Base-by-base conservation (phyloP, 2,797 vertebrate genomes). In the Pelobates cultripes region DNA sequence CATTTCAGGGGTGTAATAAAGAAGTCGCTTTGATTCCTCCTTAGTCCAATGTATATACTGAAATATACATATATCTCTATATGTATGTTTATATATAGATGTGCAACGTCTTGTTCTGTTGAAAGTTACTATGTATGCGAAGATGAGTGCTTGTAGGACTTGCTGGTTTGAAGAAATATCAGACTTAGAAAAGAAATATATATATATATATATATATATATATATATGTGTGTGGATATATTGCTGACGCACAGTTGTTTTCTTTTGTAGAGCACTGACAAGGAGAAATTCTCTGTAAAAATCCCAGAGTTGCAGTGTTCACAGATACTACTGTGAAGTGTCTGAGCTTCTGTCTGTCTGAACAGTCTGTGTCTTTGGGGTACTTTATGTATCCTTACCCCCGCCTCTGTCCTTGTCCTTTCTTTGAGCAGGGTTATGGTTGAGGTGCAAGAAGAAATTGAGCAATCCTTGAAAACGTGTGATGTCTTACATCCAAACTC, bases 391-490 rank as follows among this genome's bases (percentile, higher is more conserved):
- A 84, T 80, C 73, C 73, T 79, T 73, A n/a, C 73, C 77, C 77
- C 82, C 82, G 42, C 82, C 82, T 84, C 77, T 72, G 82, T 84
- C 81, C 81, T 83, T 83, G 81, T 83, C 82, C 71, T 84, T 76
- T 73, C 77, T 84, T 75, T 75, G 42, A 76, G 77, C 6, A 15
- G 82, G 82, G 57, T 72, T 67, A 76, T 71, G 60, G 57, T 67
- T 13, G 28, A 57, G 67, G 72, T 55, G 64, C 57, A 73, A 71
- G 57, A 71, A 28, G 51, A 82, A 70, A 83, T 74, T 15, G 82
- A 79, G 78, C 82, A 79, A 84, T 79, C 82, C 82, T 76, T 42
- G 43, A 70, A 79, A 78, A 73, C 14, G 47, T 79, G 68, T 72
- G 82, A 84, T 84, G 77, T 72, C 68, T 72, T 66, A 76, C 73